Evolutionary conservation across 1,140 invertebrate genomes (phyloP), one percentile per base, ranked within the genome.

Genomic region (Cryptotermes secundus): DNA sequence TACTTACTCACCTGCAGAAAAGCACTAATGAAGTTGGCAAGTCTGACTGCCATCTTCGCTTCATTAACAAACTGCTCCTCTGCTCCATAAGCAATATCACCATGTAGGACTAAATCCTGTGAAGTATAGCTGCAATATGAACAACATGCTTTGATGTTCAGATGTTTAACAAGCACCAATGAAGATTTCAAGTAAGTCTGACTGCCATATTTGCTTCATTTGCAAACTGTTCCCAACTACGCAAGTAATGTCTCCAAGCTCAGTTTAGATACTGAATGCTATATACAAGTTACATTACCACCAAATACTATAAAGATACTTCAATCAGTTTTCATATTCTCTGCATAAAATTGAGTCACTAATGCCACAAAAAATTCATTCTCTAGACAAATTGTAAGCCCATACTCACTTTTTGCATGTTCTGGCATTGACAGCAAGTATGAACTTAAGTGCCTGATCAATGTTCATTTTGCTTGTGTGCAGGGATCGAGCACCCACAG

Each of bases 21-120:
- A 31, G 96, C 95, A 88, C 96, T 97, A 82, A 99, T 95, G 88
- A 99, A 99, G 89, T 99, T 99, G 0, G 98, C 96, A 83, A 99
- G 91, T 83, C 98, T 92, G 16, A 98, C 91, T 2, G 98, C 98
- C 94, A 98, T 98, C 89, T 97, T 95, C 10, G 98, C 98, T 91
- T 99, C 96, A 88, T 98, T 97, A 88, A 97, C 95, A 88, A 98
- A 98, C 89, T 97, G 97, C 85, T 95, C 94, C 86, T 97, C 93
- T 1, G 95, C 95, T 1, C 97, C 97, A 88, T 91, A 97, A 45
- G 93, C 93, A 81, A 98, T 93, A 89, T 98, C 97, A 10, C 97
- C 97, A 83, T 93, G 93, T 49, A 98, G 88, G 84, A 92, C 90
- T 80, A 98, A 90, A 87, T 97, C 94, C 84, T 96, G 92, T 16